Conservation (phyloP, 2,888 invertebrate genomes). For the Microctonus brassicae region DNA sequence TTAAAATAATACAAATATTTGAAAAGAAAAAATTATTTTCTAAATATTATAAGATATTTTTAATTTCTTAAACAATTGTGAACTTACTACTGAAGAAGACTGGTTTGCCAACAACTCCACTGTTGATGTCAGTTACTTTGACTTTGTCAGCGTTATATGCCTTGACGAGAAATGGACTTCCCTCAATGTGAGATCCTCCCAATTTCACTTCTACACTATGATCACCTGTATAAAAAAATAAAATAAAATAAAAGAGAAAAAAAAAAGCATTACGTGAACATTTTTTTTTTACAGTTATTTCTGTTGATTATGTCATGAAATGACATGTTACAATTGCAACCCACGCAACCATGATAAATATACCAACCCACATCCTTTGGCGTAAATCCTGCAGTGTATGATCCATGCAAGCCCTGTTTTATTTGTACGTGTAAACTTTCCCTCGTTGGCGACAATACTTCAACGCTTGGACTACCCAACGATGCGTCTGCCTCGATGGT, state of each 20-base stretch:
- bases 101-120: slow-evolving; percentile 91
- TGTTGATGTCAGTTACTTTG: slow-evolving; percentile 93
- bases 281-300: not conserved
- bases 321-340: not conserved
- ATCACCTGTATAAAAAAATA: slow-evolving; percentile 73
- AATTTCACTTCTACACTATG: slow-evolving; percentile 88
- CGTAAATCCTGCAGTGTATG: slow-evolving; percentile 88
- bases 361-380: slow-evolving; percentile 86
- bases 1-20: slow-evolving; percentile 81
- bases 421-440: slow-evolving; percentile 83
- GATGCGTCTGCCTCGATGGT: slow-evolving; percentile 87
- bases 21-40: too few species aligned
- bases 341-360: not conserved
- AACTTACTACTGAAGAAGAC: slow-evolving; percentile 91
- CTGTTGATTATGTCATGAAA: slow-evolving; percentile 2
- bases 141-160: slow-evolving; percentile 96
- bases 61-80: not conserved
- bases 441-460: slow-evolving; percentile 74
- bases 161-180: slow-evolving; percentile 95
- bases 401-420: slow-evolving; percentile 82
- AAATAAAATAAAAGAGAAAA: too few species aligned
- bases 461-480: slow-evolving; percentile 78
- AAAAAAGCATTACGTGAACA: slow-evolving; percentile 15
- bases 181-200: slow-evolving; percentile 86
- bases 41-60: too few species aligned